Conservation (phyloP, 2,113 vertebrate genomes). For the Lipophrys pholis region DNA sequence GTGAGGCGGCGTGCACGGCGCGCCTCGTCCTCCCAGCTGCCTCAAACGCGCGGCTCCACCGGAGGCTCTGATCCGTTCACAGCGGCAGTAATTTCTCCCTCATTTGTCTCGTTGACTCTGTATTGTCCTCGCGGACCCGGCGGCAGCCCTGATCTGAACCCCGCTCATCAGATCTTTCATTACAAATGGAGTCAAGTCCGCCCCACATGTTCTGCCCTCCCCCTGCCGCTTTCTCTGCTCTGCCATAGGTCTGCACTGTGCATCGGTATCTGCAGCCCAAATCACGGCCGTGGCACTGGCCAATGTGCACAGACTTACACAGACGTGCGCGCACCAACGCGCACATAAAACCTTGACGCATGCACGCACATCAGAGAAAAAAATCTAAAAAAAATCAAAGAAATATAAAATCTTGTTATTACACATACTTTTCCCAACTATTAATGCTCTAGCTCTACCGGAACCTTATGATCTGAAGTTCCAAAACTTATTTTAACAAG, state of each 20-base stretch:
- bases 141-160: conserved; percentile 53
- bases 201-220: conserved; percentile 58
- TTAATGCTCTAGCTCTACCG: too few relatives aligned
- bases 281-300: conserved; percentile 45
- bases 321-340: not conserved
- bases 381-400: too few relatives aligned
- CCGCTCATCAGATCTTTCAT: conserved; percentile 59
- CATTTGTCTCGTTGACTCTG: conserved; percentile 25
- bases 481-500: too few relatives aligned
- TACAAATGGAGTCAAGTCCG: conserved; percentile 72
- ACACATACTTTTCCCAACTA: too few relatives aligned
- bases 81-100: conserved; percentile 30
- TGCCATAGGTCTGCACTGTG: conserved; percentile 64
- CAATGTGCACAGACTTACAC: conserved; percentile 45
- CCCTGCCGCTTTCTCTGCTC: conserved; percentile 41
- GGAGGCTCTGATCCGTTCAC: conserved; percentile 20
- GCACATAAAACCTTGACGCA: not conserved
- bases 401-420: too few relatives aligned
- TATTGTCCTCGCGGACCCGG: conserved; percentile 32
- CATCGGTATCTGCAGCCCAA: conserved; percentile 45
- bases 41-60: not conserved
- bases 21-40: conserved; percentile 18
- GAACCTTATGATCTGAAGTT: too few relatives aligned
- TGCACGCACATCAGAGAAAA: not conserved
- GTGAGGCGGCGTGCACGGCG: not conserved